Conservation (phyloP, 1,140 invertebrate species). For the Amyelois transitella region DNA sequence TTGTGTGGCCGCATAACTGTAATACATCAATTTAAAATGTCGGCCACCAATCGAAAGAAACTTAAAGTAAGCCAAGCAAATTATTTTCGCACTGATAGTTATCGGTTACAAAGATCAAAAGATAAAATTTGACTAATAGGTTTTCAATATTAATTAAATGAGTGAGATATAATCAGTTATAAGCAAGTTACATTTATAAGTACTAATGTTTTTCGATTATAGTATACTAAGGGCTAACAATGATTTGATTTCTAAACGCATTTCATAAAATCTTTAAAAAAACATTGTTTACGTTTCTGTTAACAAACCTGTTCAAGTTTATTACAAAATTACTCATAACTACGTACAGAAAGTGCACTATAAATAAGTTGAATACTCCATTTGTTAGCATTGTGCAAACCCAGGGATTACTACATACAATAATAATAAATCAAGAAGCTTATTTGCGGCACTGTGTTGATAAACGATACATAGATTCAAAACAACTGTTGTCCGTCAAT, state of each 20-base stretch:
- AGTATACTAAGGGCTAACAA: too few species aligned
- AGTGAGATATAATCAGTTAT: too few species aligned
- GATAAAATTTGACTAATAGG: too few species aligned
- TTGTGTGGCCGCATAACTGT: not conserved
- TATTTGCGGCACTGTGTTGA: constrained; percentile 15
- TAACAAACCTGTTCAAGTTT: too few species aligned
- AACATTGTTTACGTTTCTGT: too few species aligned
- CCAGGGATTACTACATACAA: not conserved
- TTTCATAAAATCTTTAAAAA: too few species aligned
- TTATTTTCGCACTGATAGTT: not conserved
- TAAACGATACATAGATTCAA: not conserved
- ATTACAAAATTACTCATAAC: not conserved
- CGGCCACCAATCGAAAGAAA: not conserved
- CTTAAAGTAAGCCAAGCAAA: not conserved
- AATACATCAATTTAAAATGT: not conserved
- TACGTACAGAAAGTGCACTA: constrained; percentile 14
- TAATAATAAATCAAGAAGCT: constrained; percentile 31
- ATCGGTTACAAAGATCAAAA: not conserved
- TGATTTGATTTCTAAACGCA: too few species aligned
- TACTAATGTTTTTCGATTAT: too few species aligned
- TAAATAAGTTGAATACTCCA: constrained; percentile 17
- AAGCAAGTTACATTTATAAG: too few species aligned
- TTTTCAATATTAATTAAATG: too few species aligned
- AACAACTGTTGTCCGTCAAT: not conserved
- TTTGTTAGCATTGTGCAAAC: constrained; percentile 5